Base-by-base conservation (phyloP, 1,140 invertebrate genomes). In the Sinella curviseta region DNA sequence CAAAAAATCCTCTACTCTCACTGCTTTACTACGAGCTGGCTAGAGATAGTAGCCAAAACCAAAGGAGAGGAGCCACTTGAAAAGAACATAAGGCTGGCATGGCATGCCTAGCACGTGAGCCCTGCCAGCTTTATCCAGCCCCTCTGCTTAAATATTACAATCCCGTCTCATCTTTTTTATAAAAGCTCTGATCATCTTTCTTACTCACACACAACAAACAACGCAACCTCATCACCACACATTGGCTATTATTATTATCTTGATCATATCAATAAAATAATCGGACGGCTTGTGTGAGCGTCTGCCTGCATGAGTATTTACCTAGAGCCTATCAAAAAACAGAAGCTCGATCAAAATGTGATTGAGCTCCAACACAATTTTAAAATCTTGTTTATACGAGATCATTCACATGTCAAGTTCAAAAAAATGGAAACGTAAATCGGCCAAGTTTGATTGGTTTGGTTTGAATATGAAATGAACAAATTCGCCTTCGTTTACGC, bases 101-200 rank as follows among this genome's bases (percentile, higher is more conserved):
- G 65, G 31, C 65, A 70, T 70, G 65, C 65, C 28, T 70, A 24
- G 65, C 65, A 70, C 65, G 65, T 70, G 65, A 70, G 30, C 31
- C 26, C 65, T 33, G 65, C 26, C 28, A 70, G 65, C 31, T 31
- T 70, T 33, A 70, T 70, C 65, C 65, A 70, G 65, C 65, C 65
- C 65, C 65, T 8, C 30, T 31, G 65, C 31, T 48, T 12, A 20
- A 33, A 30, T 31, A 26, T 3, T n/a, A 26, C 14, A 60, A 17
- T 8, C 57, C 4, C 24, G 57, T 16, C 12, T 60, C 57, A 12
- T 60, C 57, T 60, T 60, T 17, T 60, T 26, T 60, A 60, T 16
- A 26, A n/a, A 26, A 26, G 14, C 57, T 17, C 24, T 60, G 24
- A 12, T 60, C 24, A 8, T 48, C 39, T 48, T 17, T 48, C 39